These are phyloP conservation scores for Nyctibius bracteatus DNA, from an alignment of 2,113 vertebrate species.

Conservation along the genomic window DNA sequence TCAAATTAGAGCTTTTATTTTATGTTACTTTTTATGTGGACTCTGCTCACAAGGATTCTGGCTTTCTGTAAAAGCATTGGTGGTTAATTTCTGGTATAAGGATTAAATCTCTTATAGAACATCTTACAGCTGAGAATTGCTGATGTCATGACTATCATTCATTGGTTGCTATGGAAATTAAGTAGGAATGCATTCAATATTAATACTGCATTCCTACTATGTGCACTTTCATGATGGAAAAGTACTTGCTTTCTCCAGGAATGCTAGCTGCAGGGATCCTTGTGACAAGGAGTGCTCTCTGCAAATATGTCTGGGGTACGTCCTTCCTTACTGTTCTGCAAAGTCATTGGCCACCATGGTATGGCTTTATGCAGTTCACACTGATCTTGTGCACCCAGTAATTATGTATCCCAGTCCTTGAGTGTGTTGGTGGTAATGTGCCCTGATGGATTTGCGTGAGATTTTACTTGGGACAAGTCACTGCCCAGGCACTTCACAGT, in stretches of 20 bases:
- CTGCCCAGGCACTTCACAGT: not conserved
- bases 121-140: not conserved
- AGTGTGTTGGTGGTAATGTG: not conserved
- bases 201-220: constrained; percentile 7
- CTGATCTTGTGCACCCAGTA: not conserved
- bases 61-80: not conserved
- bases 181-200: constrained; percentile 30
- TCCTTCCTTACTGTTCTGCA: not conserved
- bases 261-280: not conserved
- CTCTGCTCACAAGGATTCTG: not conserved
- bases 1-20: not conserved
- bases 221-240: not conserved
- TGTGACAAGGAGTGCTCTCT: not conserved
- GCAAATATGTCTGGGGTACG: not conserved
- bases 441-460: not conserved
- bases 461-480: not conserved
- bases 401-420: not conserved
- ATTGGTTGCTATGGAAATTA: constrained; percentile 45
- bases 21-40: not conserved
- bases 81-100: not conserved
- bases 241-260: not conserved
- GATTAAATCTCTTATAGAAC: constrained; percentile 13
- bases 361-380: not conserved
- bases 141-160: not conserved
- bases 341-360: not conserved